Conservation (phyloP, 2,888 invertebrate genomes). For the Megalurothrips usitatus region DNA sequence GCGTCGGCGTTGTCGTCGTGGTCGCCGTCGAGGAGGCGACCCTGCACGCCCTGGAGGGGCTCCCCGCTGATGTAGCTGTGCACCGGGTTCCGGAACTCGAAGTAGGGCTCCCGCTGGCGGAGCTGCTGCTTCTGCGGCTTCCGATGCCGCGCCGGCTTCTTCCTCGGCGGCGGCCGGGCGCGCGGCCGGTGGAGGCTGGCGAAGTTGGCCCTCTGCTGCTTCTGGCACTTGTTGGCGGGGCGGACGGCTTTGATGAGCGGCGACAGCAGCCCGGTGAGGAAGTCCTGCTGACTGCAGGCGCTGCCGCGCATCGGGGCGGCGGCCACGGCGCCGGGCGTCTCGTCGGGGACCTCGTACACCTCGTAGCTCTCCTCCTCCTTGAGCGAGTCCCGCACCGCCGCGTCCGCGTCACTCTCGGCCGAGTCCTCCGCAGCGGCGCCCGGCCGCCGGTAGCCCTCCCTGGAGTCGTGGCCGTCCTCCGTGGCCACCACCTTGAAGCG, state of each 20-base stretch:
- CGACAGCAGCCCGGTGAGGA: background rate
- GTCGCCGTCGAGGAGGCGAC: background rate
- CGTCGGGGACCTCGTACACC: background rate
- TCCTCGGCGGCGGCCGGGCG: background rate
- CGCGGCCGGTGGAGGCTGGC: background rate
- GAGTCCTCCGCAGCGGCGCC: background rate
- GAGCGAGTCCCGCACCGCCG: background rate
- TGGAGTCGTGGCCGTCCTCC: constrained; percentile 2
- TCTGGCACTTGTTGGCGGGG: constrained; percentile 3
- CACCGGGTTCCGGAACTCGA: constrained; percentile 11
- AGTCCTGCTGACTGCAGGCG: background rate
- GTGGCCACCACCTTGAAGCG: constrained; percentile 11
- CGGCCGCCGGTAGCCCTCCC: background rate
- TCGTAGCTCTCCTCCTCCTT: constrained; percentile 12
- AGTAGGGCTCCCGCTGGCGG: background rate
- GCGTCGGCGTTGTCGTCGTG: constrained; percentile 7
- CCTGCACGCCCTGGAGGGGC: background rate
- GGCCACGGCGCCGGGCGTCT: background rate
- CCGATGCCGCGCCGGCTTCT: background rate
- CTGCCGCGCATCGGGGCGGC: background rate
- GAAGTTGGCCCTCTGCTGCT: background rate
- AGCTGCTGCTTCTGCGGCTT: background rate
- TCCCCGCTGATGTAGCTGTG: constrained; percentile 5
- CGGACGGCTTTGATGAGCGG: background rate
- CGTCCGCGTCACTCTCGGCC: background rate